Conservation (phyloP, 2,888 invertebrate genomes). For the Cephus rjabovi region DNA sequence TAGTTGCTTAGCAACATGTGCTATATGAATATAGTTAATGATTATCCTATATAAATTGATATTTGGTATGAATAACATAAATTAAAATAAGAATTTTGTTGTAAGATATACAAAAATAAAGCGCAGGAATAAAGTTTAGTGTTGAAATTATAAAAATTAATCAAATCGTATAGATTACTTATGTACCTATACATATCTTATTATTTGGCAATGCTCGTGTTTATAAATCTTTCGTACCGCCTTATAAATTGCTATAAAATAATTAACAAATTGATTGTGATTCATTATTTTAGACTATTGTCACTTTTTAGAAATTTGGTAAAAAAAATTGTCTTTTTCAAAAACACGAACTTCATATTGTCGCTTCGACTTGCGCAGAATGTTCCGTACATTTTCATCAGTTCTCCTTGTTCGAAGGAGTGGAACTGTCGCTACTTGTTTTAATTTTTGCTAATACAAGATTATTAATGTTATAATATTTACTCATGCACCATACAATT, state of each 20-base stretch:
- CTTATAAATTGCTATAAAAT: neutral
- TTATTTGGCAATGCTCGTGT: neutral
- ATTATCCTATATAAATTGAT: too few species aligned
- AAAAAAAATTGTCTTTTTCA: neutral
- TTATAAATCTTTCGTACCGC: too few species aligned
- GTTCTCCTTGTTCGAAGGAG: neutral
- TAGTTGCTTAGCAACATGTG: neutral
- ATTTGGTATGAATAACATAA: neutral
- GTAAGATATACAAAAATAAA: too few species aligned
- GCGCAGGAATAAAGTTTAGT: neutral
- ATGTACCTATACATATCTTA: neutral
- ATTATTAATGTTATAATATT: slow-evolving; percentile 8
- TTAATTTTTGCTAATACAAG: neutral
- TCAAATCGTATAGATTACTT: neutral
- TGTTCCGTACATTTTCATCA: neutral
- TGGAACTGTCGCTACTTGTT: neutral
- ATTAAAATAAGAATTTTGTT: neutral
- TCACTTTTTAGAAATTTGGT: neutral
- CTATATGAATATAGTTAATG: neutral
- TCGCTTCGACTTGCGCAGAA: neutral
- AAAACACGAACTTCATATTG: neutral
- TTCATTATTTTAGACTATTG: neutral
- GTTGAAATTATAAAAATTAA: neutral
- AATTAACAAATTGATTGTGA: neutral
- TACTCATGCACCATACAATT: slow-evolving; percentile 40